Evolutionary conservation across 1,140 invertebrate genomes (phyloP).

Genomic region (Chironomus striatipennis): DNA sequence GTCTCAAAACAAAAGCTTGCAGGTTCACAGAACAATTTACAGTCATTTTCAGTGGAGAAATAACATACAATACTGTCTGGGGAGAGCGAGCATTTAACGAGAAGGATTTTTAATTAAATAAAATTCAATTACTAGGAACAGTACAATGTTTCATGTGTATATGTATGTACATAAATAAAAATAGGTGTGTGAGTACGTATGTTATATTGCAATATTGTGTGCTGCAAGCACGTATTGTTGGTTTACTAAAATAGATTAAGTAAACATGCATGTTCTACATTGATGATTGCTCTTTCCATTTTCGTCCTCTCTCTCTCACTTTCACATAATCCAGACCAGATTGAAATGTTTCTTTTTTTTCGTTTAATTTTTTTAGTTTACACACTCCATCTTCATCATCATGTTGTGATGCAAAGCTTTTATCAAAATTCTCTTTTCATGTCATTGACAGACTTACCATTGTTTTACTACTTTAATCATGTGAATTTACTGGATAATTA

Average conservation of each 20-base stretch:
- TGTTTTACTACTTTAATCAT: no score
- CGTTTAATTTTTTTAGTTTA: no score
- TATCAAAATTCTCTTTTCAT: no score
- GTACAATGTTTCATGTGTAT: not conserved
- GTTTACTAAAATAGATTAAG: not conserved
- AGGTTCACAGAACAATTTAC: conserved; percentile 17
- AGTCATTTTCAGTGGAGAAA: not conserved
- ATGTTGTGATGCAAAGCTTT: no score
- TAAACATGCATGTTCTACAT: not conserved
- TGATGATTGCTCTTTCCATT: not conserved
- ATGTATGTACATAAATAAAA: no score
- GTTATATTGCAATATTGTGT: not conserved
- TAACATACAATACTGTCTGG: not conserved
- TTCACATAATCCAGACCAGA: not conserved
- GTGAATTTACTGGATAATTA: no score
- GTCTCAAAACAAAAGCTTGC: not conserved
- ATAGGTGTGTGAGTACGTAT: no score
- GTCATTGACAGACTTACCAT: no score
- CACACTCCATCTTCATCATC: no score
- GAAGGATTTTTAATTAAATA: conserved; percentile 5
- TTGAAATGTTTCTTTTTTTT: no score
- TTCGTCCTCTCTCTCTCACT: not conserved
- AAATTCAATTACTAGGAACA: conserved; percentile 21
- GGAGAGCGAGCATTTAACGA: not conserved
- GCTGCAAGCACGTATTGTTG: not conserved